These are phyloP conservation scores for Cromileptes altivelis DNA, from an alignment of 2,113 vertebrate genomes.

Conservation along the genomic window DNA sequence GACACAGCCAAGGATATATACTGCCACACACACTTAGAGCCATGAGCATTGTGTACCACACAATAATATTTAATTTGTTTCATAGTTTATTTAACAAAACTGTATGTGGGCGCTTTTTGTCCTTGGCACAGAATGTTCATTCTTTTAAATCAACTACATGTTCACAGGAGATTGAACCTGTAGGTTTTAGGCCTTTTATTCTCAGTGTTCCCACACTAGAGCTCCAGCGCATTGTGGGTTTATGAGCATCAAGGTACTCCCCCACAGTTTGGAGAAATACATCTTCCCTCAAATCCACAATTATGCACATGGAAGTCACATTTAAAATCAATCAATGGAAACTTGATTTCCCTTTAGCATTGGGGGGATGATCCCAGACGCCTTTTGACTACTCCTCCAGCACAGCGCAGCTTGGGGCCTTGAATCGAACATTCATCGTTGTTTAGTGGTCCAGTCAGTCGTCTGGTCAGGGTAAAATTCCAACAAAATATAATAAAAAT, in stretches of 20 bases:
- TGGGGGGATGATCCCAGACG: slow-evolving; percentile 53
- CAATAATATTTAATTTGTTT: slow-evolving; percentile 8
- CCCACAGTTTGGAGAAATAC: slow-evolving; percentile 15
- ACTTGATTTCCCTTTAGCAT: slow-evolving; percentile 69
- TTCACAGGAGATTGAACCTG: slow-evolving; percentile 25
- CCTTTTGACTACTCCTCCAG: slow-evolving; percentile 48
- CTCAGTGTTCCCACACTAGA: slow-evolving; percentile 19
- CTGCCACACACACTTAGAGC: slow-evolving; percentile 3
- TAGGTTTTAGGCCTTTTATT: slow-evolving; percentile 30
- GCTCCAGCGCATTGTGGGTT: slow-evolving; percentile 40
- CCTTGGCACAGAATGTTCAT: slow-evolving; percentile 4
- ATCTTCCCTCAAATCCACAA: slow-evolving; percentile 49
- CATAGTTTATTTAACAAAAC: slow-evolving; percentile 18
- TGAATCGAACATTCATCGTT: slow-evolving; percentile 48
- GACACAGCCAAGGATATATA: slow-evolving; percentile 21
- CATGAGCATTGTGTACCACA: slow-evolving; percentile 1
- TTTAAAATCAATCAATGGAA: slow-evolving; percentile 78
- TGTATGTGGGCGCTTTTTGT: slow-evolving; percentile 2
- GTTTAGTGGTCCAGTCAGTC: slow-evolving; percentile 37
- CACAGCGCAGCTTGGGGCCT: slow-evolving; percentile 48
- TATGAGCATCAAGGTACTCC: slow-evolving; percentile 24
- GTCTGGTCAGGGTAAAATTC: slow-evolving; percentile 22
- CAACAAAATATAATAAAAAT: slow-evolving; percentile 34
- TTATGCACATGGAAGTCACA: slow-evolving; percentile 64
- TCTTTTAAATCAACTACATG: slow-evolving; percentile 8